phyloP scores from a whole-genome alignment of 2,113 vertebrate genomes.

The Mus pahari region DNA sequence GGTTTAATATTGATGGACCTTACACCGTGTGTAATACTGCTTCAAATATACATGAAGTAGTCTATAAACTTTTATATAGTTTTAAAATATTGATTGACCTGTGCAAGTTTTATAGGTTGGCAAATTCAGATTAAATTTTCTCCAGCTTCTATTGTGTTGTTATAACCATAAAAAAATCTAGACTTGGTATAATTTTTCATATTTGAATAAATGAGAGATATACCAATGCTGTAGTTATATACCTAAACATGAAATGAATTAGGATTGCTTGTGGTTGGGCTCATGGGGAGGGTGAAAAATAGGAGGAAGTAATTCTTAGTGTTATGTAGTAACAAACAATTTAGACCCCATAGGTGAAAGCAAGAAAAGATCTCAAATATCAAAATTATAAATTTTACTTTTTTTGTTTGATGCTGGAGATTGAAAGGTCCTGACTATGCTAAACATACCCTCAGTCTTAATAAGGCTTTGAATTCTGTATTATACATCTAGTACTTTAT shows the following conservation, averaged over 20 bases:
- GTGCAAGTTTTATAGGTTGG: slow-evolving; percentile 26
- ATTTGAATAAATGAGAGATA: slow-evolving; percentile 42
- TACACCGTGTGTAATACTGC: slow-evolving; percentile 13
- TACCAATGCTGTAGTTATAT: slow-evolving; percentile 29
- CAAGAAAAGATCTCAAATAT: background rate
- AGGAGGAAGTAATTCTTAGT: background rate
- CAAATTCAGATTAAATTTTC: slow-evolving; percentile 61
- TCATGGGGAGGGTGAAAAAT: background rate
- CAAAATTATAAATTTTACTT: background rate
- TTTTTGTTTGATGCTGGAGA: background rate
- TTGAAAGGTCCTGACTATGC: background rate
- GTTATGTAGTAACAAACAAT: background rate
- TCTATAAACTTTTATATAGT: slow-evolving; percentile 55
- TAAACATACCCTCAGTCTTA: background rate
- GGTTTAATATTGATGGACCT: slow-evolving; percentile 46
- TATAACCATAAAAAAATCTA: slow-evolving; percentile 66
- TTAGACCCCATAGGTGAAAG: background rate
- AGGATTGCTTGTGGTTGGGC: background rate
- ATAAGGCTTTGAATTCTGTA: slow-evolving; percentile 38
- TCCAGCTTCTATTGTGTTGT: slow-evolving; percentile 13
- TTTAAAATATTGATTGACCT: slow-evolving; percentile 53
- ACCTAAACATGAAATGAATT: slow-evolving; percentile 5
- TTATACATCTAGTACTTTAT: slow-evolving; percentile 26
- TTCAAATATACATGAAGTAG: slow-evolving; percentile 57
- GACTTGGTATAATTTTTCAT: slow-evolving; percentile 40